Conservation (phyloP, 1,140 invertebrate species). For the Calephelis nemesis region DNA sequence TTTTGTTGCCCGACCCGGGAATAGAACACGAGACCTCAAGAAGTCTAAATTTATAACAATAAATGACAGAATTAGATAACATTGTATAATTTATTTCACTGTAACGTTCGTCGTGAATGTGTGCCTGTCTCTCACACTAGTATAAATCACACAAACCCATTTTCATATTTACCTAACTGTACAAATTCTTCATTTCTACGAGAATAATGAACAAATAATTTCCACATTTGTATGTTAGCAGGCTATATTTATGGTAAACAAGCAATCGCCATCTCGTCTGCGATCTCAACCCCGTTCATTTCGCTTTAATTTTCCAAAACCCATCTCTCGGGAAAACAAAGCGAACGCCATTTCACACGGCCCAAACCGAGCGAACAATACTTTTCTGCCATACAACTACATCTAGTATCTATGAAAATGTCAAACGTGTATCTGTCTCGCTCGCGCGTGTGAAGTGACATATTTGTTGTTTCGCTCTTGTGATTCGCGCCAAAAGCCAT, state of each 20-base stretch:
- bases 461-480: background rate
- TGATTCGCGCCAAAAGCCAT: conserved; percentile 60
- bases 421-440: conserved; percentile 55
- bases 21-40: no score
- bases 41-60: no score
- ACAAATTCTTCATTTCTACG: conserved; percentile 16
- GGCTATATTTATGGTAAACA: conserved; percentile 63
- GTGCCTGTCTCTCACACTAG: background rate
- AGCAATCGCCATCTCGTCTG: conserved; percentile 67
- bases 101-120: no score
- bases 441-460: conserved; percentile 37
- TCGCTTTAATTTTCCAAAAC: conserved; percentile 75
- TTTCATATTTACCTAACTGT: background rate
- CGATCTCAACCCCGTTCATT: conserved; percentile 62
- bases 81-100: no score
- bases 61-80: no score
- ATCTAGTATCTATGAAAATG: conserved; percentile 59
- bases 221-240: conserved; percentile 39
- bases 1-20: no score
- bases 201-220: conserved; percentile 18
- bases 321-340: conserved; percentile 69
- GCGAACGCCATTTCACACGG: conserved; percentile 70
- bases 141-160: conserved; percentile 6
- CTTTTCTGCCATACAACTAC: conserved; percentile 63
- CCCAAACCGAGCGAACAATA: conserved; percentile 74